Evolutionary conservation across 37 sponge, comb jelly and placozoan genomes (phyloP), one percentile per base, ranked within the genome.

Genomic region (Halichondria panicea): DNA sequence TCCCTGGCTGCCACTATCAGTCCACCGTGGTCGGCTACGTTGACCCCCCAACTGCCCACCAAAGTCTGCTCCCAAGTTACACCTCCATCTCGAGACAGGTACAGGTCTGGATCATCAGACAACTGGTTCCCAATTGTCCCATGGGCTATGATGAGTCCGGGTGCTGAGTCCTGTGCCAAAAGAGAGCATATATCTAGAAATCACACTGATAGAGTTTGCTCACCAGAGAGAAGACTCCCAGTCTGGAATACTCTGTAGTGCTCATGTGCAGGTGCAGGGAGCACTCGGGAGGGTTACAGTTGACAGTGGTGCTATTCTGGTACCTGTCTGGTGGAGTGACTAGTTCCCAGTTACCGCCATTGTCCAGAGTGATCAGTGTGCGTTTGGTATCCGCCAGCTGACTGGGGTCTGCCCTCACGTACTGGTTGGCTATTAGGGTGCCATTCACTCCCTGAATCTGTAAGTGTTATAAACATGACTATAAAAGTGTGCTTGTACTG

Each of bases 191-290:
- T 48, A 15, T 15, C 11, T 48, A 48, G 13, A 48, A 48, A 18
- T n/a, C n/a, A n/a, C n/a, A n/a, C n/a, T n/a, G n/a, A n/a, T n/a
- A n/a, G n/a, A n/a, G n/a, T n/a, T 48, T 48, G 11, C 73, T 56
- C 8, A 72, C 73, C 58, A 57, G 75, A 13, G 92, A 86, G 32
- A 72, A 82, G 50, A 91, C 84, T 18, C 92, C 92, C 3, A 83
- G 65, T 5, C 87, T 48, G 27, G 74, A 60, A 55, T 82, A 91
- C 31, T 61, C 55, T 56, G 75, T 86, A 21, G 84, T 55, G 19
- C 57, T 41, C 92, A 91, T 91, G 80, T 87, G 84, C 46, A 91
- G 63, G 70, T 91, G 87, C 13, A 91, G 84, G 76, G 92, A 91
- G 43, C 92, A 91, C 13, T 34, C 55, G 4, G 92, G 92, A 74